phyloP scores from a whole-genome alignment of 2,888 invertebrate genomes.

The Morpho deidamia region DNA sequence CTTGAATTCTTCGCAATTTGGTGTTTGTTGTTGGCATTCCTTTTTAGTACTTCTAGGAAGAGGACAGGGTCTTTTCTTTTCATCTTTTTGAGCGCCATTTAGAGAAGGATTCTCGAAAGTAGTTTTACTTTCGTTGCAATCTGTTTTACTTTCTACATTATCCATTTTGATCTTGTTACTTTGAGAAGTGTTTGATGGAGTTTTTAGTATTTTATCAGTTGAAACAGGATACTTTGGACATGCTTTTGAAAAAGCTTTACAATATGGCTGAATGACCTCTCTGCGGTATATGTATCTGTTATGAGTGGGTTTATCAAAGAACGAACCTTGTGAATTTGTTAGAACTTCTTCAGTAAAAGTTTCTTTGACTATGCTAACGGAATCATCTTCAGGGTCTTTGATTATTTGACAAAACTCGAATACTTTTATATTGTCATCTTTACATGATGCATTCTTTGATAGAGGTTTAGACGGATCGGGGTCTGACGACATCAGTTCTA shows the following conservation, averaged over 20 bases:
- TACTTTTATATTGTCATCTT: conserved; percentile 31
- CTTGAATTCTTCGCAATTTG: conserved; percentile 6
- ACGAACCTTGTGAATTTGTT: conserved; percentile 8
- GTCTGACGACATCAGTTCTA: conserved; percentile 11
- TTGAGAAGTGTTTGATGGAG: background rate
- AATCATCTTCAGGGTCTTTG: conserved; percentile 31
- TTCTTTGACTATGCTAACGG: conserved; percentile 35
- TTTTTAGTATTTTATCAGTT: background rate
- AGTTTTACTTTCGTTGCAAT: conserved; percentile 2
- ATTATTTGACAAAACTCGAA: conserved; percentile 36
- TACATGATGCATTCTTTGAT: conserved; percentile 13
- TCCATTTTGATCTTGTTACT: background rate
- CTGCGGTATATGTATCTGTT: conserved; percentile 36
- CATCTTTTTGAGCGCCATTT: background rate
- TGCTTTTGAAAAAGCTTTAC: conserved; percentile 30
- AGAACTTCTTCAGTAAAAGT: conserved; percentile 34
- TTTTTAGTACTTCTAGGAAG: background rate
- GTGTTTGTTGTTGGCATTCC: conserved; percentile 3
- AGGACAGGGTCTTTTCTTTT: conserved; percentile 3
- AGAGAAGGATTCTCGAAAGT: conserved; percentile 14
- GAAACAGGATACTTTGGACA: conserved; percentile 24
- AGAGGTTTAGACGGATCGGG: conserved; percentile 17
- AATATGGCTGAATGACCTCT: conserved; percentile 43
- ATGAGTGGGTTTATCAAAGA: conserved; percentile 11
- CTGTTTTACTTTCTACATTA: background rate